Percentiles rank a stretch among this genome's conserved stretches.
Conservation (phyloP, 1,140 invertebrate genomes). For the Drosophila melanogaster region DNA sequence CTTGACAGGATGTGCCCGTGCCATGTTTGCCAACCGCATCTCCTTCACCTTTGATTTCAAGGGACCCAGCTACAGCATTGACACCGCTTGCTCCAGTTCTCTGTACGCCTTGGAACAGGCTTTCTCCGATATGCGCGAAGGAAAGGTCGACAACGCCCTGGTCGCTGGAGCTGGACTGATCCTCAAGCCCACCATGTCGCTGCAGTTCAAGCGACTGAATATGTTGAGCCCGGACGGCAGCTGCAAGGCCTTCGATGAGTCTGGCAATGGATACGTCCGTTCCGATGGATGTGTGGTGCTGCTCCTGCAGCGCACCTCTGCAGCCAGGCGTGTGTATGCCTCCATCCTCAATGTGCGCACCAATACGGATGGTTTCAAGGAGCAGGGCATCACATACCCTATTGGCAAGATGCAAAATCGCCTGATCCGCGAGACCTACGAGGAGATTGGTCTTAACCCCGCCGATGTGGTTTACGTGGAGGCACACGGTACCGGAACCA, state of each 20-base stretch:
- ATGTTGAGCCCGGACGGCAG: conserved; percentile 95
- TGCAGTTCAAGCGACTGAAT: conserved; percentile 96
- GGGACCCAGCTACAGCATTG: conserved; percentile 95
- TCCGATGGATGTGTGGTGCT: conserved; percentile 94
- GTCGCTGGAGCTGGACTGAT: conserved; percentile 94
- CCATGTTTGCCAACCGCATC: conserved; percentile 98
- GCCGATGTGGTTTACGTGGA: conserved; percentile 94
- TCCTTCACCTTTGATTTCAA: conserved; percentile 97
- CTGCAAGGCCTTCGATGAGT: conserved; percentile 97
- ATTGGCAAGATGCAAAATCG: conserved; percentile 93
- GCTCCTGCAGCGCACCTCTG: conserved; percentile 91
- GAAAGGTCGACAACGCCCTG: conserved; percentile 96
- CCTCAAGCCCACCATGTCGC: conserved; percentile 93
- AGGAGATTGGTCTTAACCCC: conserved; percentile 92
- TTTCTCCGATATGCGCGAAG: conserved; percentile 91
- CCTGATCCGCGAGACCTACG: conserved; percentile 94
- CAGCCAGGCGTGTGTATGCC: conserved; percentile 93
- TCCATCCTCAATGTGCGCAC: conserved; percentile 93
- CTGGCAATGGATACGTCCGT: conserved; percentile 96
- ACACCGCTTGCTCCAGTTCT: conserved; percentile 98
- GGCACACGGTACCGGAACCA: conserved; percentile 98
- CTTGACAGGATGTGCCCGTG: conserved; percentile 94
- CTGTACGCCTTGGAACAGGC: conserved; percentile 95
- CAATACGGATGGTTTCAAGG: conserved; percentile 96
- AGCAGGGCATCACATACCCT: conserved; percentile 96